Percentiles rank a stretch among this genome's conserved stretches.
These are phyloP conservation scores for Jaculus jaculus DNA, from an alignment of 2,113 vertebrate species.

Conservation along the genomic window DNA sequence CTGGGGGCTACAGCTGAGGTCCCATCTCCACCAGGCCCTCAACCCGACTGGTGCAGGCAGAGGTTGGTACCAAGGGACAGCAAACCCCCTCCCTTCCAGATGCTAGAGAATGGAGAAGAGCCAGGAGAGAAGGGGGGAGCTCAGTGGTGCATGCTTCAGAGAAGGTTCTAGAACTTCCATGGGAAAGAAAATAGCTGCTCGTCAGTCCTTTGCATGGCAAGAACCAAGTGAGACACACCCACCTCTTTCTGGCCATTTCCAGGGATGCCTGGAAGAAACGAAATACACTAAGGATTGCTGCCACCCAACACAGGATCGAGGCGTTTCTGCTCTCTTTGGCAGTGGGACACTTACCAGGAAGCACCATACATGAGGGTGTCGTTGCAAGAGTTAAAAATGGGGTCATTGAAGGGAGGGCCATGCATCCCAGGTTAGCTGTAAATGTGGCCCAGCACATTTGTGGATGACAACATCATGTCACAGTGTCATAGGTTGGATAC, in stretches of 20 bases:
- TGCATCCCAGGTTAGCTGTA: too few species aligned
- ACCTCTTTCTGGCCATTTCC: neutral
- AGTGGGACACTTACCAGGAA: neutral
- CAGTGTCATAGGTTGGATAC: too few species aligned
- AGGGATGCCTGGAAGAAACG: neutral
- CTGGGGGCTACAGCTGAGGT: neutral
- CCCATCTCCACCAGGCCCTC: accelerated
- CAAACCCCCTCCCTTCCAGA: neutral
- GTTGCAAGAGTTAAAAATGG: neutral
- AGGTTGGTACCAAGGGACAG: accelerated
- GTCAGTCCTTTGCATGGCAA: neutral
- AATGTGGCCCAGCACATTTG: too few species aligned
- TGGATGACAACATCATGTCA: too few species aligned
- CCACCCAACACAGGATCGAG: neutral
- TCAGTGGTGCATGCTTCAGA: neutral
- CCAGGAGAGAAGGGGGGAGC: neutral
- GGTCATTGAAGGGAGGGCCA: neutral
- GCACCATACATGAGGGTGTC: neutral
- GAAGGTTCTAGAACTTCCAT: neutral
- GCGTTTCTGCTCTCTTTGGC: neutral
- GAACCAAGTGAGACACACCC: accelerated
- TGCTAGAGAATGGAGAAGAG: neutral
- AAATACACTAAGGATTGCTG: too few species aligned
- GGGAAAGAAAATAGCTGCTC: neutral
- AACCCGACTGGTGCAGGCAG: neutral